Evolutionary conservation across 2,888 invertebrate species (phyloP).

Genomic region (Cylindroiulus punctatus): DNA sequence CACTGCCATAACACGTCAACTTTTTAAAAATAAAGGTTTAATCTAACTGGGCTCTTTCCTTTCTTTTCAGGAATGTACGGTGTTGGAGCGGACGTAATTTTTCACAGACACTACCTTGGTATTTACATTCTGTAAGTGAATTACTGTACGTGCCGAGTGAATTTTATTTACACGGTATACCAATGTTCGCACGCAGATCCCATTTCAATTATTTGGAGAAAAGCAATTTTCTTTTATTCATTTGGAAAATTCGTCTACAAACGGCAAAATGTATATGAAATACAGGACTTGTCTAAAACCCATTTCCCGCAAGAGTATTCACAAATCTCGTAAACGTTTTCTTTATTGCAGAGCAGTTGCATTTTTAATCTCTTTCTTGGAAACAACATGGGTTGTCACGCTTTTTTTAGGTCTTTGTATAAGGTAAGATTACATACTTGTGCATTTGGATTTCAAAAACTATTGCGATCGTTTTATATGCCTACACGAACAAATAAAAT

Average conservation of each 20-base stretch:
- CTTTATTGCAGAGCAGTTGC: conserved; percentile 71
- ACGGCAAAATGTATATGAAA: not conserved
- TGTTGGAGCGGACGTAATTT: conserved; percentile 74
- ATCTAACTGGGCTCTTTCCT: no score
- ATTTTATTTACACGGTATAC: not conserved
- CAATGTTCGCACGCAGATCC: not conserved
- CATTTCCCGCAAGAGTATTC: conserved; percentile 12
- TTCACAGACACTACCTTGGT: conserved; percentile 72
- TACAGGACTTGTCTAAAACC: not conserved
- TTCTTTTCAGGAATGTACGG: conserved; percentile 71
- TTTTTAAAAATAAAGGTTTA: no score
- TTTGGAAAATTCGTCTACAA: not conserved
- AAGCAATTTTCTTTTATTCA: conserved; percentile 31
- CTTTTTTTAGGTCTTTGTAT: conserved; percentile 72
- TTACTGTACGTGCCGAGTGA: not conserved
- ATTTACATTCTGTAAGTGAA: conserved; percentile 74
- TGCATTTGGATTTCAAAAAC: not conserved
- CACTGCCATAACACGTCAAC: no score
- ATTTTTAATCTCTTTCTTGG: conserved; percentile 71
- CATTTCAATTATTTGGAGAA: conserved; percentile 40
- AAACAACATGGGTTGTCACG: conserved; percentile 75
- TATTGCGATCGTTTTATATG: not conserved
- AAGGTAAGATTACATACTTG: conserved; percentile 66
- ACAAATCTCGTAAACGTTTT: conserved; percentile 49
- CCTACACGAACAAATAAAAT: not conserved